Conservation (phyloP, 2,888 invertebrate species). For the Aricia artaxerxes region DNA sequence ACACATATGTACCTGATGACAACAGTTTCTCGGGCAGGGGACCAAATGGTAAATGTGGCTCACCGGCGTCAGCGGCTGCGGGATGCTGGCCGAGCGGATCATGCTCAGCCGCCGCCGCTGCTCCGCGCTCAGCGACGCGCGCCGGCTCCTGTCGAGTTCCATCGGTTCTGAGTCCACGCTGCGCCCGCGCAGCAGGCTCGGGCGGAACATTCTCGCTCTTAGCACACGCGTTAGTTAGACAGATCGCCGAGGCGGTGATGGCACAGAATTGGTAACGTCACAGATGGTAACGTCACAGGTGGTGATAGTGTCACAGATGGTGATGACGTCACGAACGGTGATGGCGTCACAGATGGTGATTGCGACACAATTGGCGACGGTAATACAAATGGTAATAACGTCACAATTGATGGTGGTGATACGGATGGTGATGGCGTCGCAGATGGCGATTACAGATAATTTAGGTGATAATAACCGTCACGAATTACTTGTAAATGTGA, state of each 20-base stretch:
- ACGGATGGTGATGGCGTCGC: not conserved
- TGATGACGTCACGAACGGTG: not conserved
- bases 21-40: slow-evolving; percentile 78
- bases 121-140: slow-evolving; percentile 71
- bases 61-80: slow-evolving; percentile 72
- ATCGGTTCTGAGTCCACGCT: slow-evolving; percentile 64
- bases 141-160: slow-evolving; percentile 72
- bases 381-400: not conserved
- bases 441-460: not conserved
- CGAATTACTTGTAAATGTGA: not conserved
- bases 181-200: slow-evolving; percentile 61
- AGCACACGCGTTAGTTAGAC: slow-evolving; percentile 34
- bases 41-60: slow-evolving; percentile 81
- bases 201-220: slow-evolving; percentile 61
- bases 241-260: not conserved
- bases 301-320: not conserved
- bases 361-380: not conserved
- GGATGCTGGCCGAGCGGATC: slow-evolving; percentile 66
- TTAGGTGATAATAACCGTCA: not conserved
- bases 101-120: slow-evolving; percentile 69
- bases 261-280: not conserved
- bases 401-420: too few relatives aligned
- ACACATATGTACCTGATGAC: slow-evolving; percentile 66
- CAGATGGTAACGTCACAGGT: not conserved
- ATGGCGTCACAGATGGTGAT: not conserved